Evolutionary conservation across 2,888 invertebrate genomes (phyloP).

Genomic region (Macrophya annulata): DNA sequence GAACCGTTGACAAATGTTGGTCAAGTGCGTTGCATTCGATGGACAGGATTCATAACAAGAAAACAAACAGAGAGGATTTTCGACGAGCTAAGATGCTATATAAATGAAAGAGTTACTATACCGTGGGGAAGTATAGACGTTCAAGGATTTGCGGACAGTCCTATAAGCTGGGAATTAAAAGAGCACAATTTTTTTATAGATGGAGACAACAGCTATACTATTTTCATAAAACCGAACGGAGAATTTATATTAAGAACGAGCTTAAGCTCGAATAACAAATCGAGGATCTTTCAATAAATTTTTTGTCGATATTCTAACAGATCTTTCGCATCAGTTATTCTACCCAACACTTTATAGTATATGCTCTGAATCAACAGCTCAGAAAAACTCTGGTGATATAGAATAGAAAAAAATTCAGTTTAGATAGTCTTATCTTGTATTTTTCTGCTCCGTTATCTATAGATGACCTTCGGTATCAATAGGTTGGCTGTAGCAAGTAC

Average conservation of each 20-base stretch:
- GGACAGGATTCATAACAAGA: slow-evolving; percentile 81
- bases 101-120: slow-evolving; percentile 67
- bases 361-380: background rate
- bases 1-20: slow-evolving; percentile 73
- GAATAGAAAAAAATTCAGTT: background rate
- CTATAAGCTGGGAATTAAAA: slow-evolving; percentile 79
- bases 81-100: slow-evolving; percentile 72
- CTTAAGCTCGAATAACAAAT: slow-evolving; percentile 77
- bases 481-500: background rate
- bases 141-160: slow-evolving; percentile 82
- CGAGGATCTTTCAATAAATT: slow-evolving; percentile 67
- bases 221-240: slow-evolving; percentile 76
- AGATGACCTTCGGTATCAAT: background rate
- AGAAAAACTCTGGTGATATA: background rate
- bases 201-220: slow-evolving; percentile 81
- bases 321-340: background rate
- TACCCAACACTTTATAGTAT: background rate
- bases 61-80: slow-evolving; percentile 77
- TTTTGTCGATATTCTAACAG: background rate
- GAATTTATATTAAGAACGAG: slow-evolving; percentile 74
- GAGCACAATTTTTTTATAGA: slow-evolving; percentile 80
- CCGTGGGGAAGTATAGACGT: slow-evolving; percentile 81
- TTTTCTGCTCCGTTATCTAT: background rate
- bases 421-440: background rate
- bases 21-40: slow-evolving; percentile 78